phyloP scores from a whole-genome alignment of 2,888 invertebrate species.

The Caenorhabditis becei region DNA sequence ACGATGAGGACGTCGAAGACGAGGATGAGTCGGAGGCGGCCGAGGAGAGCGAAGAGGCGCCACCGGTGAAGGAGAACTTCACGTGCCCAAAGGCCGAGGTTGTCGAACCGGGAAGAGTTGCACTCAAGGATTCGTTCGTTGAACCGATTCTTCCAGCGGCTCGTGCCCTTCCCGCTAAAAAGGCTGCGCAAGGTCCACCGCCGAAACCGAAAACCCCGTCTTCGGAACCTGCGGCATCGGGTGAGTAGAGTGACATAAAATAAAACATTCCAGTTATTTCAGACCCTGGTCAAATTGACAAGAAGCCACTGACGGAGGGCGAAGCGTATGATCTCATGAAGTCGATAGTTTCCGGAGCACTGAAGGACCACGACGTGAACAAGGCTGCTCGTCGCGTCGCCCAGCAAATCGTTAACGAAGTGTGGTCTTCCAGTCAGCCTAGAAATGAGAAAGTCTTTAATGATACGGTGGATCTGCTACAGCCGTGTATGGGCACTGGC shows the following conservation, averaged over 20 bases:
- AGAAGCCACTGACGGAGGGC: too few species aligned
- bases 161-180: not conserved
- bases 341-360: not conserved
- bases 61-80: not conserved
- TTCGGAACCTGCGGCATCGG: too few species aligned
- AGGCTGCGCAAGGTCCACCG: not conserved
- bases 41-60: not conserved
- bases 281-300: too few species aligned
- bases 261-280: too few species aligned
- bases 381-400: not conserved
- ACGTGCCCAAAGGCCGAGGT: constrained; percentile 5
- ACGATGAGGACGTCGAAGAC: constrained; percentile 7
- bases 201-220: too few species aligned
- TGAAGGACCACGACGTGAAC: not conserved
- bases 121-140: constrained; percentile 21
- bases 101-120: constrained; percentile 10
- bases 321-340: constrained; percentile 19
- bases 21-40: constrained; percentile 15
- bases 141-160: constrained; percentile 23
- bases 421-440: constrained; percentile 19
- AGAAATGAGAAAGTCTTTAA: constrained; percentile 15
- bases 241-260: too few species aligned
- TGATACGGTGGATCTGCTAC: constrained; percentile 15
- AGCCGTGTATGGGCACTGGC: constrained; percentile 13
- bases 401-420: constrained; percentile 21